These are phyloP conservation scores for Bactericera cockerelli DNA, from an alignment of 1,140 invertebrate species.

Conservation along the genomic window DNA sequence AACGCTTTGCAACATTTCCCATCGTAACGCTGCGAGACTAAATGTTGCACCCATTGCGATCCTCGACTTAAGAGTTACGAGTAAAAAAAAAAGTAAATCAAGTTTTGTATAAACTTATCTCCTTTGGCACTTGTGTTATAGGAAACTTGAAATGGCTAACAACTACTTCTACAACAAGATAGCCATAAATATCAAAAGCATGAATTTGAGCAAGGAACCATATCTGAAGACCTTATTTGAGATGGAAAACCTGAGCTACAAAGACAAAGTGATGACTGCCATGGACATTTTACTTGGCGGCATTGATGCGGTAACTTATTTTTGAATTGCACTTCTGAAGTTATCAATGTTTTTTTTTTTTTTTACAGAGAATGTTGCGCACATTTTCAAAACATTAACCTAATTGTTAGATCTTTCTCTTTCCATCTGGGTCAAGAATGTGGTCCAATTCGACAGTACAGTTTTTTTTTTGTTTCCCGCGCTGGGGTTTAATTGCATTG, in stretches of 20 bases:
- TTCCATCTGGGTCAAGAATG: too few relatives aligned
- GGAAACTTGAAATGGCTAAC: neutral
- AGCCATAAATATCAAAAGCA: slow-evolving; percentile 14
- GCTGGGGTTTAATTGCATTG: too few relatives aligned
- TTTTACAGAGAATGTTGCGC: too few relatives aligned
- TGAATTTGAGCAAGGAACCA: slow-evolving; percentile 21
- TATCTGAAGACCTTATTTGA: slow-evolving; percentile 25
- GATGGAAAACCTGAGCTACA: slow-evolving; percentile 23
- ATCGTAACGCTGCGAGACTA: slow-evolving; percentile 17
- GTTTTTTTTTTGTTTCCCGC: too few relatives aligned
- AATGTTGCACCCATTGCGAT: too few relatives aligned
- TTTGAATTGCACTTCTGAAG: too few relatives aligned
- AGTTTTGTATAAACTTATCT: neutral
- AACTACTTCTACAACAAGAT: neutral
- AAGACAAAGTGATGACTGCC: slow-evolving; percentile 26
- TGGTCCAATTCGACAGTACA: too few relatives aligned
- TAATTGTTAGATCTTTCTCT: too few relatives aligned
- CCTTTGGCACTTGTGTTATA: too few relatives aligned
- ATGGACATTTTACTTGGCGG: slow-evolving; percentile 30
- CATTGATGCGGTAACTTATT: slow-evolving; percentile 29
- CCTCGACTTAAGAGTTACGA: too few relatives aligned
- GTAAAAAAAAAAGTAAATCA: neutral
- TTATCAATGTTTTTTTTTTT: too few relatives aligned
- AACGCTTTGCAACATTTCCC: neutral
- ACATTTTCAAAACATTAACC: too few relatives aligned